Evolutionary conservation across 2,888 invertebrate species (phyloP).

Genomic region (Parelbella ahira): DNA sequence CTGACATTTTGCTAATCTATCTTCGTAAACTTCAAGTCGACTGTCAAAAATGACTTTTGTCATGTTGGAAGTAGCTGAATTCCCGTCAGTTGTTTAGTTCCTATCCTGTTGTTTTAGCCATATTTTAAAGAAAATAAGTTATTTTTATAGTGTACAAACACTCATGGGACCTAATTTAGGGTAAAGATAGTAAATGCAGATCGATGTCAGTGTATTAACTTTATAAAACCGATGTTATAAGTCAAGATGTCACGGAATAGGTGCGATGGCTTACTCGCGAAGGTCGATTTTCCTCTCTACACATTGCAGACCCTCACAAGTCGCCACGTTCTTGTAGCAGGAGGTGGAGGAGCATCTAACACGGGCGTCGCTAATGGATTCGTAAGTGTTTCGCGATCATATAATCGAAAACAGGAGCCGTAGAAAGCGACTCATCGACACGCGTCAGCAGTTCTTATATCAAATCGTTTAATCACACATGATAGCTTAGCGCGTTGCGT

Average conservation of each 20-base stretch:
- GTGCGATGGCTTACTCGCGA: slow-evolving; percentile 88
- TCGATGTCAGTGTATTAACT: slow-evolving; percentile 37
- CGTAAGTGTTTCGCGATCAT: slow-evolving; percentile 81
- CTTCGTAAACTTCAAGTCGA: slow-evolving; percentile 11
- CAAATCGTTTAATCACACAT: slow-evolving; percentile 20
- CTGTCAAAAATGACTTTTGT: slow-evolving; percentile 73
- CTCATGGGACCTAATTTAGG: slow-evolving; percentile 47
- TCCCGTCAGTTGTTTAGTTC: slow-evolving; percentile 57
- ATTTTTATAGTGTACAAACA: slow-evolving; percentile 43
- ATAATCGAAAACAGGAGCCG: slow-evolving; percentile 24
- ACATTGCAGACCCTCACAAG: slow-evolving; percentile 94
- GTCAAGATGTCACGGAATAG: slow-evolving; percentile 69
- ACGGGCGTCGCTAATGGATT: slow-evolving; percentile 99
- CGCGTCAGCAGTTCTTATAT: slow-evolving; percentile 45
- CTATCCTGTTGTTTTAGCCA: slow-evolving; percentile 46
- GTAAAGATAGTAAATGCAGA: slow-evolving; percentile 44
- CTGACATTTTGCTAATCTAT: too few species aligned
- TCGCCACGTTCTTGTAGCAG: slow-evolving; percentile 96
- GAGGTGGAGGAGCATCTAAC: slow-evolving; percentile 97
- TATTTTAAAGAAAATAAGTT: slow-evolving; percentile 37
- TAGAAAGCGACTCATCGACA: slow-evolving; percentile 32
- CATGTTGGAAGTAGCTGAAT: slow-evolving; percentile 74
- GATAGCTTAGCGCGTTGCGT: slow-evolving; percentile 8
- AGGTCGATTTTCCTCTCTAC: slow-evolving; percentile 96
- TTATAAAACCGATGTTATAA: slow-evolving; percentile 51